Evolutionary conservation across 2,113 vertebrate species (phyloP), one percentile per base, ranked within the genome.

Genomic region (Dendrocopos noguchii): DNA sequence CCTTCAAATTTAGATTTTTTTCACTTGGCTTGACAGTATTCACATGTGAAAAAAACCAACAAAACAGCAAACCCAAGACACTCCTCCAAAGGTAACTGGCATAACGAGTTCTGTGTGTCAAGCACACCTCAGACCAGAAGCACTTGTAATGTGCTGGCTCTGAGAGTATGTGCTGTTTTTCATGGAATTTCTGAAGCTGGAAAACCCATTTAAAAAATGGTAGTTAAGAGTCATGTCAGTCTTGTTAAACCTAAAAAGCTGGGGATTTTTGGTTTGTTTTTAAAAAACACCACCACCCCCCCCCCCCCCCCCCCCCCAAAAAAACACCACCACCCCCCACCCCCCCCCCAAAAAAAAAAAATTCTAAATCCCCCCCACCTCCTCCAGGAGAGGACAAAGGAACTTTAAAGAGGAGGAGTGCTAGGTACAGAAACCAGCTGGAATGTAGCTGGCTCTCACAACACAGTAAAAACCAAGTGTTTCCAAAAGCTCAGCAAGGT

Each of bases 341-440:
- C n/a, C n/a, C 19, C 19, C 50, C 12, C 42, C 42, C 13, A 39
- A 52, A 47, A 31, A 64, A 21, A 44, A 55, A 15, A 55, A 15
- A 39, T 28, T 16, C 53, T 10, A 25, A 24, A 31, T 4, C 7
- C 15, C 34, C 34, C 9, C 16, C 46, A 10, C 2, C 4, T 88
- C 36, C 66, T 74, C 63, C n/a, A 80, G 67, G 42, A 77, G 27
- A 20, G 61, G 47, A 82, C 61, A 76, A 81, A 74, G 64, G 7
- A 63, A 90, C 72, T 81, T 87, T 56, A 82, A 89, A 82, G 29
- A 66, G 67, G 86, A 87, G 44, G 50, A 91, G 56, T 61, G 60
- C 34, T 80, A 87, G 84, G 47, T 57, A 60, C 36, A 90, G 88
- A 80, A 64, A 95, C 94, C 77, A 93, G 80, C 91, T 95, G 94